Conservation (phyloP, 2,113 vertebrate genomes). For the Trachemys scripta region DNA sequence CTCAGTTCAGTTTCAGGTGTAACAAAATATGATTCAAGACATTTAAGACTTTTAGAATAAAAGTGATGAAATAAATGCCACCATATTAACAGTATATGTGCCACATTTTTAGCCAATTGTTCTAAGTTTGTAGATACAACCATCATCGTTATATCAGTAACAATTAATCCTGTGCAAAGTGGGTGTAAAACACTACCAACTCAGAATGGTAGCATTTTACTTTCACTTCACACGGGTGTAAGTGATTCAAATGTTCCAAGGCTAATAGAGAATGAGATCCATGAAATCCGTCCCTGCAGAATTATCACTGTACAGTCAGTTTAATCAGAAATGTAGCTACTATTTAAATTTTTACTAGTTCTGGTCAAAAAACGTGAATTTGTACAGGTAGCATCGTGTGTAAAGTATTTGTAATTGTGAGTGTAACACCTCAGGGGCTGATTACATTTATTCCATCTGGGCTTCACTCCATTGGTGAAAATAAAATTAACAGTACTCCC, state of each 20-base stretch:
- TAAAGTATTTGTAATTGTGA: not conserved
- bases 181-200: not conserved
- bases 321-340: not conserved
- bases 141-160: not conserved
- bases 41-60: not conserved
- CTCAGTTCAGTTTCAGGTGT: not conserved
- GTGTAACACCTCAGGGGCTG: not conserved
- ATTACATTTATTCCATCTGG: not conserved
- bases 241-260: not conserved
- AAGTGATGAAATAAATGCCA: not conserved
- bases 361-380: not conserved
- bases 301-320: accelerated
- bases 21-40: not conserved
- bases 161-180: slow-evolving; percentile 19
- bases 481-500: not conserved
- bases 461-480: not conserved
- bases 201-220: not conserved
- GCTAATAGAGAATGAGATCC: not conserved
- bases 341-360: not conserved
- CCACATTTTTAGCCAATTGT: not conserved
- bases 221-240: slow-evolving; percentile 7
- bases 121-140: not conserved
- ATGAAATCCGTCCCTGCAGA: accelerated
- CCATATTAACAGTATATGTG: not conserved
- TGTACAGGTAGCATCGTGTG: not conserved